Evolutionary conservation across 2,113 vertebrate species (phyloP), one percentile per base, ranked within the genome.

Genomic region (Phyllostomus discolor): DNA sequence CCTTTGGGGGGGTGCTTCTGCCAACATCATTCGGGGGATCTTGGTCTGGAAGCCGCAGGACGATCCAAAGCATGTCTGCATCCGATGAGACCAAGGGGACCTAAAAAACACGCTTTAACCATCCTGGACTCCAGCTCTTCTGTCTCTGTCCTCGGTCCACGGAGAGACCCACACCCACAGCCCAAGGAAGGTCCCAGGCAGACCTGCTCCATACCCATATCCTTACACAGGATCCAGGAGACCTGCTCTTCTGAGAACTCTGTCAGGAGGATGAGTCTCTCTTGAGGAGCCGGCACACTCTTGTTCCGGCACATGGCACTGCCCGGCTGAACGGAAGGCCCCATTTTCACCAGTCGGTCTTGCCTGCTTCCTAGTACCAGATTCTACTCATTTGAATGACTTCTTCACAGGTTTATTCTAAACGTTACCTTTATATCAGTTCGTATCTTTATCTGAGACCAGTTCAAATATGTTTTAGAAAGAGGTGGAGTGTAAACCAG

Each of bases 271-370:
- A 2, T 19, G 38, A 0, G 9, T 12, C 35, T 57, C 50, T 69
- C 86, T 48, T 17, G 20, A 57, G 38, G 22, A 17, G 19, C 35
- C 43, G 75, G 35, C 7, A 22, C 1, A 1, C 8, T 33, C 11
- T 41, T 35, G 5, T 17, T 50, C 48, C 24, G 48, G 76, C n/a
- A 17, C 4, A 2, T 17, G 10, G 73, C 31, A 81, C 5, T 28
- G 35, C 38, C 38, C 1, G 1, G 15, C 33, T 35, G 38, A 41
- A 46, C 4, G 0, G 7, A 10, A 70, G 20, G 6, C 20, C 43
- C 50, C 26, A 20, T 33, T 57, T 11, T 28, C 48, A 16, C 1
- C 1, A 7, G 10, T 70, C 0, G 0, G 76, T 59, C 64, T 35
- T 57, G 19, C 20, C 64, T 59, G 38, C 31, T 20, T 59, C 38